phyloP scores from a whole-genome alignment of 2,797 vertebrate genomes.

The Pseudomugil gertrudae region DNA sequence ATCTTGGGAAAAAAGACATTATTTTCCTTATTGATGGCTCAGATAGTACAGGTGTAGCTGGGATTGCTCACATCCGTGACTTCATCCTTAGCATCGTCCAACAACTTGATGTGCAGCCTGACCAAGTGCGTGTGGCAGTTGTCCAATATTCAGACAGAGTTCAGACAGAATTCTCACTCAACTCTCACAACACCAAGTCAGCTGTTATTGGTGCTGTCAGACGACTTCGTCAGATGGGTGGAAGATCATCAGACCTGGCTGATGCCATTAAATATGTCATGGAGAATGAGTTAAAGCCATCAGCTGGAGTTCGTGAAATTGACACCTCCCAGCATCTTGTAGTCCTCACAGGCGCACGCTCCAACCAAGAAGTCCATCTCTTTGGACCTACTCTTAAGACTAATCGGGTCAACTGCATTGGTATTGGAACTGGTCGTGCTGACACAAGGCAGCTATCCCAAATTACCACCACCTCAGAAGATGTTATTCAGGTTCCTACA shows the following conservation, averaged over 20 bases:
- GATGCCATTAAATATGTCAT: constrained; percentile 88
- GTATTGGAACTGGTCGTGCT: constrained; percentile 82
- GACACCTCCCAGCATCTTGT: constrained; percentile 94
- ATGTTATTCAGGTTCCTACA: constrained; percentile 83
- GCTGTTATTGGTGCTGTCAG: constrained; percentile 82
- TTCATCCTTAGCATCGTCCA: constrained; percentile 87
- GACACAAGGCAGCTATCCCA: constrained; percentile 83
- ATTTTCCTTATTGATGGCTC: constrained; percentile 96
- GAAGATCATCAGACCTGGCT: constrained; percentile 85
- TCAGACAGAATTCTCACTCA: constrained; percentile 89
- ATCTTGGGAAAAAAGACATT: constrained; percentile 87
- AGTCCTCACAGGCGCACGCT: constrained; percentile 89
- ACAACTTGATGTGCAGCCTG: constrained; percentile 86
- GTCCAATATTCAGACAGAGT: constrained; percentile 88
- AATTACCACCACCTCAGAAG: constrained; percentile 79
- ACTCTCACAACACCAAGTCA: constrained; percentile 83
- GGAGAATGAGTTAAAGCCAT: constrained; percentile 84
- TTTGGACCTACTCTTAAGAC: constrained; percentile 81
- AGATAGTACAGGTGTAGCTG: constrained; percentile 70
- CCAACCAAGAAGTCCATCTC: constrained; percentile 83
- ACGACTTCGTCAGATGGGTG: constrained; percentile 87
- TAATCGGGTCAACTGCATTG: constrained; percentile 83
- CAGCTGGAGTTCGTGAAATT: constrained; percentile 85
- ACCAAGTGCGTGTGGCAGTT: constrained; percentile 86
- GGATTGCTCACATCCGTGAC: constrained; percentile 90